These are phyloP conservation scores for Trematomus bernacchii DNA, from an alignment of 2,797 vertebrate genomes.

Conservation along the genomic window DNA sequence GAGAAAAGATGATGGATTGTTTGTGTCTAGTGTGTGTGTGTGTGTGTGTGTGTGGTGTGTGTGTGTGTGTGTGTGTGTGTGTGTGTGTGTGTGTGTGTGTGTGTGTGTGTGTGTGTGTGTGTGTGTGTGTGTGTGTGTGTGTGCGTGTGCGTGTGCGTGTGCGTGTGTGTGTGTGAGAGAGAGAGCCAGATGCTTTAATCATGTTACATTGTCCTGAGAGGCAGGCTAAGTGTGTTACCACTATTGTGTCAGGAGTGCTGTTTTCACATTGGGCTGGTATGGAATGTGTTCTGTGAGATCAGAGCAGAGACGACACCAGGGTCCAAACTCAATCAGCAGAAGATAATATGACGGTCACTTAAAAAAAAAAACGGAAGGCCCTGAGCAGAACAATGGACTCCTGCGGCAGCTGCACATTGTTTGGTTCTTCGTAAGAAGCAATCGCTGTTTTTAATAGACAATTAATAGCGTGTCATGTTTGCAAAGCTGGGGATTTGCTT, in stretches of 20 bases:
- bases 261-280: constrained; percentile 41
- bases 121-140: constrained; percentile 36
- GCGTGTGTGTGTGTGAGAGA: constrained; percentile 32
- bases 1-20: constrained; percentile 65
- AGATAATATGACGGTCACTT: constrained; percentile 42
- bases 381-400: constrained; percentile 30
- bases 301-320: constrained; percentile 15
- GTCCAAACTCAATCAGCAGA: constrained; percentile 60
- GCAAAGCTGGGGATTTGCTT: constrained; percentile 11
- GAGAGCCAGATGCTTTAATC: constrained; percentile 60
- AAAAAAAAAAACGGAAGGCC: constrained; percentile 1
- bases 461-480: constrained; percentile 9
- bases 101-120: constrained; percentile 12
- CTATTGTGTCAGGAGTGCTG: constrained; percentile 51
- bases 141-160: constrained; percentile 28
- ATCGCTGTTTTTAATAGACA: constrained; percentile 23
- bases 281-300: constrained; percentile 35
- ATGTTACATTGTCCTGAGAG: constrained; percentile 63
- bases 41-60: constrained; percentile 21
- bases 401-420: constrained; percentile 27
- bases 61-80: constrained; percentile 29
- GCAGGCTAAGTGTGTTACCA: constrained; percentile 63
- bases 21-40: constrained; percentile 4
- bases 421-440: constrained; percentile 14
- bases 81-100: background rate